A percentile compares a stretch with the other conserved stretches of the same genome.
Conservation (phyloP, 2,888 invertebrate genomes). For the Amblyteles armatorius region DNA sequence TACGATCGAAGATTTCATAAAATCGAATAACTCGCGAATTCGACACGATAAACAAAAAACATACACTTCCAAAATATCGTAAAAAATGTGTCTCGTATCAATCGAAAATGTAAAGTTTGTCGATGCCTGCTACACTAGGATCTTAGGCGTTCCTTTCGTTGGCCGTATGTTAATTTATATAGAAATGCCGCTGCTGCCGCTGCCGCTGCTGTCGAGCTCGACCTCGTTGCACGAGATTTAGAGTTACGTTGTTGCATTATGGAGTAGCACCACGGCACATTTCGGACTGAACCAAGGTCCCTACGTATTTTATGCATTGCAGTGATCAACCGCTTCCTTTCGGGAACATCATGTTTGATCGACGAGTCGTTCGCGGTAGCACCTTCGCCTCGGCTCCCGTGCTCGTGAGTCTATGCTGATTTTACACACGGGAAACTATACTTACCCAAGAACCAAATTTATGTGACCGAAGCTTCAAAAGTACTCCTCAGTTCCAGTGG, state of each 20-base stretch:
- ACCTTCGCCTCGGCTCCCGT: constrained; percentile 87
- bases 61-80: neutral
- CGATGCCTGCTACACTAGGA: constrained; percentile 62
- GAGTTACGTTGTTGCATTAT: constrained; percentile 49
- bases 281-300: constrained; percentile 50
- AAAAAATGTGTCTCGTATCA: constrained; percentile 22
- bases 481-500: neutral
- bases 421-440: neutral
- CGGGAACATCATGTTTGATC: constrained; percentile 96
- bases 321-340: constrained; percentile 87
- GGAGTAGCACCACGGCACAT: constrained; percentile 20
- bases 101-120: constrained; percentile 58
- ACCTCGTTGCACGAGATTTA: constrained; percentile 66
- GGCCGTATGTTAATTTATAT: constrained; percentile 51
- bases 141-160: constrained; percentile 42
- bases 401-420: constrained; percentile 77
- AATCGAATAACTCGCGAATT: neutral
- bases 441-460: neutral
- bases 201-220: constrained; percentile 46
- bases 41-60: neutral
- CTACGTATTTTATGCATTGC: constrained; percentile 78
- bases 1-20: neutral
- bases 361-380: constrained; percentile 93
- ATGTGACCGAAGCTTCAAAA: neutral
- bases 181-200: constrained; percentile 36